Percentiles rank a stretch among this genome's conserved stretches.
phyloP scores from a whole-genome alignment of 1,140 invertebrate genomes.

The Mactra quadrangularis region DNA sequence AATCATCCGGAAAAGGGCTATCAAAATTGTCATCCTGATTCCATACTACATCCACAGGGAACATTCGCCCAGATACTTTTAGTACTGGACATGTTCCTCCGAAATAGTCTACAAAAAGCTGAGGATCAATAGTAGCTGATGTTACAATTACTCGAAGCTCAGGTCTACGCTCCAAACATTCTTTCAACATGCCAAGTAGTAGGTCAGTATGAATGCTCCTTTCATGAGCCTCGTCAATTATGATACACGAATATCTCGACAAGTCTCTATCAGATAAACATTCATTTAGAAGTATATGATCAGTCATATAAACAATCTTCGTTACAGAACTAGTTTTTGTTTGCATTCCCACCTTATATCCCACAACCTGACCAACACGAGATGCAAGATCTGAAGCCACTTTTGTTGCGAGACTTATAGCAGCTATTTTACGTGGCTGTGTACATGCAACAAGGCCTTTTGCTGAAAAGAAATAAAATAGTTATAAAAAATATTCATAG shows the following conservation, averaged over 20 bases:
- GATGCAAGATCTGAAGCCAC: constrained; percentile 78
- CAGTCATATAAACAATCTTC: constrained; percentile 98
- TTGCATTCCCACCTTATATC: constrained; percentile 88
- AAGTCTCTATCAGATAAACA: constrained; percentile 89
- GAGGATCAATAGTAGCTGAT: constrained; percentile 84
- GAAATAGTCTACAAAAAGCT: constrained; percentile 87
- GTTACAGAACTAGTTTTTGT: constrained; percentile 87
- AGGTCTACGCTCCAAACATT: constrained; percentile 67
- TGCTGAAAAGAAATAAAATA: constrained; percentile 34
- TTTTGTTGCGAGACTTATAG: constrained; percentile 76
- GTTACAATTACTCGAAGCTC: constrained; percentile 80
- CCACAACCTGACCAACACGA: constrained; percentile 76
- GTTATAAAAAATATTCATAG: too few species aligned
- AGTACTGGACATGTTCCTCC: constrained; percentile 99
- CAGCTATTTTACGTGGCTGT: constrained; percentile 82
- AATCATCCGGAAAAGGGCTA: constrained; percentile 88
- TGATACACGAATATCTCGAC: constrained; percentile 90
- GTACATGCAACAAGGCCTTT: constrained; percentile 90
- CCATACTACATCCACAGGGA: constrained; percentile 96
- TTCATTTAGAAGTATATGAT: constrained; percentile 98
- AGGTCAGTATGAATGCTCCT: constrained; percentile 97
- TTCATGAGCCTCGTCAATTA: constrained; percentile 99
- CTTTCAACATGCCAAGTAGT: constrained; percentile 92
- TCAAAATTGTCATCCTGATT: constrained; percentile 94
- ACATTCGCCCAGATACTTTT: constrained; percentile 93